These are phyloP conservation scores for Sebastes iracundus DNA, from an alignment of 2,797 vertebrate species.

Conservation along the genomic window DNA sequence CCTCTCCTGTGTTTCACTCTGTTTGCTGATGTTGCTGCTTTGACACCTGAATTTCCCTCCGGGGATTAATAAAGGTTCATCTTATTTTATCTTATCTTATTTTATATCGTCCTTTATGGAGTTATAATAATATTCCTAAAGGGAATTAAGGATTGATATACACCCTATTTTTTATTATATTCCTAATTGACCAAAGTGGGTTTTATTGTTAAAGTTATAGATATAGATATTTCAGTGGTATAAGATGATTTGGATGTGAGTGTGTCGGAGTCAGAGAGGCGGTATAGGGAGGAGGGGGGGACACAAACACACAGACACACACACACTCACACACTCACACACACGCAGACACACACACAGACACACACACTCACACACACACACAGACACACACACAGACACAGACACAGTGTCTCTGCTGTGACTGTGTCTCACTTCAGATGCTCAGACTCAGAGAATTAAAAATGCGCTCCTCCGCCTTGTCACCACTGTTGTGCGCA, in stretches of 20 bases:
- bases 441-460: slow-evolving; percentile 63
- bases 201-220: neutral
- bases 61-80: too few species aligned
- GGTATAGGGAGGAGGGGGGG: slow-evolving; percentile 2
- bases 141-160: neutral
- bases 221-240: neutral
- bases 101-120: too few species aligned
- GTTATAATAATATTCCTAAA: neutral
- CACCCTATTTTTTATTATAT: neutral
- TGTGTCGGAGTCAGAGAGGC: slow-evolving; percentile 46
- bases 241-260: slow-evolving; percentile 25
- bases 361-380: neutral
- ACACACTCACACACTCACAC: neutral
- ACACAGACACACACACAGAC: neutral
- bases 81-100: too few species aligned
- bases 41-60: too few species aligned
- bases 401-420: slow-evolving; percentile 31
- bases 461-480: slow-evolving; percentile 72
- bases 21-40: too few species aligned
- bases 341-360: neutral
- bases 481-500: slow-evolving; percentile 66
- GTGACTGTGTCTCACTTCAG: slow-evolving; percentile 68
- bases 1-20: too few species aligned
- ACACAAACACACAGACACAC: neutral
- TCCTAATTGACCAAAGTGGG: neutral